Evolutionary conservation across 2,113 vertebrate genomes (phyloP).

Genomic region (Trinectes maculatus): DNA sequence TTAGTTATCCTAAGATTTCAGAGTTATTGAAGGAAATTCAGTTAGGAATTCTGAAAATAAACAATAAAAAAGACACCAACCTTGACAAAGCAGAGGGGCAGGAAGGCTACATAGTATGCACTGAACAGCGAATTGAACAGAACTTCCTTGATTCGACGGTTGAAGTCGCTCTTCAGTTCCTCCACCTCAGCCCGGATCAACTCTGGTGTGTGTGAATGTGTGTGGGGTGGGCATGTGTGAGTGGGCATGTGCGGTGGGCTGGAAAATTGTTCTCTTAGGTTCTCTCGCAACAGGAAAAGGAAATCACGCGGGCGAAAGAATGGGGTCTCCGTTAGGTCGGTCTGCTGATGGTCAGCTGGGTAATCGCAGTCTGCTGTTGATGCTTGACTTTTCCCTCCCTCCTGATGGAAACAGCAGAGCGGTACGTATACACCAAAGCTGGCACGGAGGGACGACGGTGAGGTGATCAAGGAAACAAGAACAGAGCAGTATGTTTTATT

Average conservation of each 20-base stretch:
- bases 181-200: conserved; percentile 96
- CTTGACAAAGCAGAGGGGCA: conserved; percentile 98
- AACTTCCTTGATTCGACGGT: conserved; percentile 98
- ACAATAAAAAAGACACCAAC: conserved; percentile 73
- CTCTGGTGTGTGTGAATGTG: conserved; percentile 92
- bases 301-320: conserved; percentile 92
- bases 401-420: conserved; percentile 97
- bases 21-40: neutral
- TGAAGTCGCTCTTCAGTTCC: conserved; percentile 97
- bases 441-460: neutral
- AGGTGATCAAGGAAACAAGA: conserved; percentile 1
- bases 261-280: conserved; percentile 93
- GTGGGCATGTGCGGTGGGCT: conserved; percentile 88
- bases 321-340: conserved; percentile 84
- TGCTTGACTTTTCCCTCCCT: conserved; percentile 86
- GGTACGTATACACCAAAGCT: conserved; percentile 98
- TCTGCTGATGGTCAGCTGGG: conserved; percentile 78
- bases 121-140: conserved; percentile 99
- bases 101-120: conserved; percentile 97
- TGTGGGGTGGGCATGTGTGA: conserved; percentile 93
- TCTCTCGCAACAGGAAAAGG: conserved; percentile 91
- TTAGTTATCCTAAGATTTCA: neutral
- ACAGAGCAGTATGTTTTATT: conserved; percentile 19
- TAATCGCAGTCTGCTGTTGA: conserved; percentile 87
- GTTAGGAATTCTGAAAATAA: neutral